Evolutionary conservation across 2,797 vertebrate genomes (phyloP), one percentile per base, ranked within the genome.

Genomic region (Enteromius paludinosus): DNA sequence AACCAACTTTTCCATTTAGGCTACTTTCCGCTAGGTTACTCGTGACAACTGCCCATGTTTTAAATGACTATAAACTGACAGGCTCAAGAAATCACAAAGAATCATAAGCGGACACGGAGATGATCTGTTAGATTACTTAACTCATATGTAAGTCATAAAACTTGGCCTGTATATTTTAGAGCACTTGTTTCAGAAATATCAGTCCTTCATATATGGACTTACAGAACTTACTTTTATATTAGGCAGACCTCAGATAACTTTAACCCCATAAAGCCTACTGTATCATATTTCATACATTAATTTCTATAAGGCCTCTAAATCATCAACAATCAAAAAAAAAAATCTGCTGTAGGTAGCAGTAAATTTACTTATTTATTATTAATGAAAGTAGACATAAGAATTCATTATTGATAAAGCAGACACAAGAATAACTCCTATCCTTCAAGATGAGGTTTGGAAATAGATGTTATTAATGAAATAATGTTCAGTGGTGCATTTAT

Each of bases 1-100:
- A 87, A 78, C 81, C 87, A 93, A 93, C 91, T 93, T 92, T 90
- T 89, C 86, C 89, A 89, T 87, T 90, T 86, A 83, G 81, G 72
- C 35, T 77, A 35, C 81, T 83, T 77, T 83, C 62, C 23, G 47
- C 71, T 75, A 82, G 23, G 80, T 83, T 86, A 83, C 85, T 84
- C 59, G n/a, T 81, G 84, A 85, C 79, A 74, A 80, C 79, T 81
- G 85, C 80, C 84, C 84, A 79, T 78, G 85, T 84, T 86, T 88
- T 76, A 83, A 83, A 82, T 81, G 78, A 77, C 86, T 87, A 83
- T 83, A 77, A 87, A 83, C 75, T 82, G 66, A 80, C 83, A 86
- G 84, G 81, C 82, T 85, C 54, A 79, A 74, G 68, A 82, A 78
- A 78, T 33, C 72, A 74, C 68, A 74, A 49, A 56, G 49, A 78